A percentile compares a stretch with the other conserved stretches of the same genome.
Conservation (phyloP, 2,113 vertebrate genomes). For the Odocoileus hemionus region DNA sequence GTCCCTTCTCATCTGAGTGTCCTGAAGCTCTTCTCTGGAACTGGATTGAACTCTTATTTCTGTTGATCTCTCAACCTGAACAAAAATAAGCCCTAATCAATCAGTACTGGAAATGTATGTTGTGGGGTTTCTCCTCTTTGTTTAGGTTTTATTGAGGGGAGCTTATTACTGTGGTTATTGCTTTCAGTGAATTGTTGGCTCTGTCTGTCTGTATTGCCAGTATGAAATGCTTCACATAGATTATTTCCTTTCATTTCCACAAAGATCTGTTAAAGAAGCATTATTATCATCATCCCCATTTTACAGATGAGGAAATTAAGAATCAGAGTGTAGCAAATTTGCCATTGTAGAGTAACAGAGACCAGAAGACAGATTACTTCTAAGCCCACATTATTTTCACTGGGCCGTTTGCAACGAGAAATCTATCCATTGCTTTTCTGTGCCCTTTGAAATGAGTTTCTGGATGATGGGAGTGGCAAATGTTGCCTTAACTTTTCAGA, state of each 20-base stretch:
- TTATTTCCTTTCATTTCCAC: not conserved
- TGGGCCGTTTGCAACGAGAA: not conserved
- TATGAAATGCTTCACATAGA: not conserved
- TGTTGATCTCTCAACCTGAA: not conserved
- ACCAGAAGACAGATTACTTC: not conserved
- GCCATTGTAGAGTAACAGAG: not conserved
- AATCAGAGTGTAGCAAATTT: not conserved
- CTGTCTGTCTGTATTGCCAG: not conserved
- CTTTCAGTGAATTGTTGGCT: not conserved
- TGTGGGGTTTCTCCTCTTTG: not conserved
- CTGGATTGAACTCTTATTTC: not conserved
- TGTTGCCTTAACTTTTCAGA: not conserved
- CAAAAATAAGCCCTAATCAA: not conserved
- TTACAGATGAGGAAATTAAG: not conserved
- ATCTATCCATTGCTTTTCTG: not conserved
- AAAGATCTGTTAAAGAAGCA: not conserved
- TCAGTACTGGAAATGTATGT: not conserved
- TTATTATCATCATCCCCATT: not conserved
- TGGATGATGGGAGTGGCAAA: not conserved
- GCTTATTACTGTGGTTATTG: not conserved
- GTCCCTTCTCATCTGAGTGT: not conserved
- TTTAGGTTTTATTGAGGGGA: not conserved
- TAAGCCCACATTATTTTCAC: not conserved
- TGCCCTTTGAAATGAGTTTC: not conserved
- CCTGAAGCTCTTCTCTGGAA: not conserved